Evolutionary conservation across 2,113 vertebrate genomes (phyloP).

Genomic region (Gasterosteus aculeatus): DNA sequence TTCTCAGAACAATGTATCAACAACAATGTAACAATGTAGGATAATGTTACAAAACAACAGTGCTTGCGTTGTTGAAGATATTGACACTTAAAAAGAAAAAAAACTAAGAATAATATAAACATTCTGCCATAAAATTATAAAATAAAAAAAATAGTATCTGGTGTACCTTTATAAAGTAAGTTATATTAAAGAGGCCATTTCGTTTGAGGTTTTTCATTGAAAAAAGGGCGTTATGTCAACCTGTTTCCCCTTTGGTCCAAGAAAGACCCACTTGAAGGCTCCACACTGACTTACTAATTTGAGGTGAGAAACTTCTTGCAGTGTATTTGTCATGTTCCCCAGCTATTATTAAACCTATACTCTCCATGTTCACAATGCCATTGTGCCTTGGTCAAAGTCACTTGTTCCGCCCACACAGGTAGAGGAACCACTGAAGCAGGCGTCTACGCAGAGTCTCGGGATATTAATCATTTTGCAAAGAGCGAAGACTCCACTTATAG

Average conservation of each 20-base stretch:
- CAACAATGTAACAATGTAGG: too few species aligned
- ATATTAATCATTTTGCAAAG: slow-evolving; percentile 6
- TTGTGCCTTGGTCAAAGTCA: slow-evolving; percentile 54
- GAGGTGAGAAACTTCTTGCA: slow-evolving; percentile 22
- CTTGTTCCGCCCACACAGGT: slow-evolving; percentile 44
- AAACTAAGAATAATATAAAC: too few species aligned
- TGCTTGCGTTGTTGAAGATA: too few species aligned
- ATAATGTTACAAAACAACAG: too few species aligned
- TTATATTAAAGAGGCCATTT: background rate
- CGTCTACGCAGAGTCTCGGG: slow-evolving; percentile 5
- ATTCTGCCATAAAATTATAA: too few species aligned
- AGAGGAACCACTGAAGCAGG: slow-evolving; percentile 33
- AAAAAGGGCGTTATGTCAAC: background rate
- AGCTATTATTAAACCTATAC: slow-evolving; percentile 59
- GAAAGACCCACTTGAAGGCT: background rate
- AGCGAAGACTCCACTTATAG: slow-evolving; percentile 5
- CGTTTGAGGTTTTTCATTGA: background rate
- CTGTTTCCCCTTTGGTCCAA: background rate
- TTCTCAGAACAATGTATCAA: too few species aligned
- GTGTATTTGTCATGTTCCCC: slow-evolving; percentile 21
- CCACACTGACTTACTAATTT: background rate
- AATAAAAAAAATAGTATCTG: too few species aligned
- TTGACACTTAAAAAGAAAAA: too few species aligned
- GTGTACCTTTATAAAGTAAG: too few species aligned
- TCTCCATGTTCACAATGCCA: slow-evolving; percentile 33